Conservation (phyloP, 2,113 vertebrate species). For the Esox niger region DNA sequence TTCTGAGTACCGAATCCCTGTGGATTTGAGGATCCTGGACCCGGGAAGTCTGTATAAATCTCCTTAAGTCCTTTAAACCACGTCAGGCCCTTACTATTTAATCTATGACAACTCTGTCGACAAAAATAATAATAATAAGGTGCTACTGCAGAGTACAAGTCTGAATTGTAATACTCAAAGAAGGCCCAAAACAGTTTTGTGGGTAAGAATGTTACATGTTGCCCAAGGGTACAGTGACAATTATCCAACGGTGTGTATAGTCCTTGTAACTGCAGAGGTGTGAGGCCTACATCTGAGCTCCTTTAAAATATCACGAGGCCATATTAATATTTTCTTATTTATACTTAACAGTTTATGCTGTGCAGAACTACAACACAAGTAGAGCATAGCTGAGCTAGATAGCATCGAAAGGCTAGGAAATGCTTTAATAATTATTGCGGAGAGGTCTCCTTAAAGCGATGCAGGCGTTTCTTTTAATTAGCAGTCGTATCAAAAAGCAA, state of each 20-base stretch:
- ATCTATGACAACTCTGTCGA: background rate
- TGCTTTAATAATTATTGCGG: slow-evolving; percentile 4
- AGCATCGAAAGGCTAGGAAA: slow-evolving; percentile 43
- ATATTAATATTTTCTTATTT: background rate
- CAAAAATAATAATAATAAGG: too few relatives aligned
- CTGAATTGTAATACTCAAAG: background rate
- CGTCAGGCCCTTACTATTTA: slow-evolving; percentile 5
- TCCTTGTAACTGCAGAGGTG: background rate
- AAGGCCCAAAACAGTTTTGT: background rate
- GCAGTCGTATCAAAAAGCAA: slow-evolving; percentile 71
- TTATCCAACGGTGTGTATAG: background rate
- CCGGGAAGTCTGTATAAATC: slow-evolving; percentile 12
- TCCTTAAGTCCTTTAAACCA: background rate
- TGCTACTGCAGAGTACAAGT: background rate
- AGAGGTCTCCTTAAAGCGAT: slow-evolving; percentile 45
- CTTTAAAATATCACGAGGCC: slow-evolving; percentile 47
- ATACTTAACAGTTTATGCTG: background rate
- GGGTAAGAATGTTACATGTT: background rate
- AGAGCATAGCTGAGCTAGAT: slow-evolving; percentile 13
- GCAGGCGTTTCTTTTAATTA: slow-evolving; percentile 71
- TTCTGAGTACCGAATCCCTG: slow-evolving; percentile 16
- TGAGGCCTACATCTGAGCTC: slow-evolving; percentile 31
- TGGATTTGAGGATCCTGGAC: slow-evolving; percentile 7
- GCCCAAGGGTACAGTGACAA: background rate
- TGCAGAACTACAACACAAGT: slow-evolving; percentile 21